Evolutionary conservation across 2,888 invertebrate genomes (phyloP).

Genomic region (Caenorhabditis sinica): DNA sequence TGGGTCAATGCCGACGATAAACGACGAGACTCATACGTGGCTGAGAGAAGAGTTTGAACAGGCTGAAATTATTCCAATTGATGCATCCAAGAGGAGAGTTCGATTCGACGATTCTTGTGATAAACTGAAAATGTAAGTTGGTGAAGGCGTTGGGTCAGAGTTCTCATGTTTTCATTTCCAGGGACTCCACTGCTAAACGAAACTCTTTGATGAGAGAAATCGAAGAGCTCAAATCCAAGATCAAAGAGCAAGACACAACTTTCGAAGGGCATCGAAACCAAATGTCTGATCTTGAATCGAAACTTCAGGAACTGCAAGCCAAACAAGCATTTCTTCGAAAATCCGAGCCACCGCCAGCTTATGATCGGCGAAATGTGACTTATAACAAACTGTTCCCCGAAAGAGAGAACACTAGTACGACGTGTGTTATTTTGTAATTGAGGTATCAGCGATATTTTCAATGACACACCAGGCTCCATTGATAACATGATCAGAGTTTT

Average conservation of each 20-base stretch:
- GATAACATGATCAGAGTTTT: too few species aligned
- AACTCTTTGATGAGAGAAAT: slow-evolving; percentile 74
- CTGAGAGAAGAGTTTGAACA: slow-evolving; percentile 70
- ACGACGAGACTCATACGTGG: slow-evolving; percentile 73
- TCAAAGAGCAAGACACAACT: slow-evolving; percentile 77
- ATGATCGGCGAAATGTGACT: slow-evolving; percentile 60
- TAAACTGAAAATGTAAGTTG: slow-evolving; percentile 56
- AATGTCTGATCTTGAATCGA: slow-evolving; percentile 73
- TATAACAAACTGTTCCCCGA: slow-evolving; percentile 71
- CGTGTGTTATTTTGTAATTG: slow-evolving; percentile 70
- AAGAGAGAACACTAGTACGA: slow-evolving; percentile 62
- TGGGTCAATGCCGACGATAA: slow-evolving; percentile 60
- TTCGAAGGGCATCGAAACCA: slow-evolving; percentile 79
- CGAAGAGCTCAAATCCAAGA: slow-evolving; percentile 73
- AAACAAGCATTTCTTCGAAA: slow-evolving; percentile 69
- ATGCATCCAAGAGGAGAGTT: slow-evolving; percentile 52
- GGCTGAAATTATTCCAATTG: slow-evolving; percentile 74
- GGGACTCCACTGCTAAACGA: slow-evolving; percentile 46
- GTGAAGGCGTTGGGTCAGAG: too few species aligned
- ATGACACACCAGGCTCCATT: too few species aligned
- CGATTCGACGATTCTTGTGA: slow-evolving; percentile 51
- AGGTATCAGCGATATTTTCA: too few species aligned
- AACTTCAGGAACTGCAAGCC: slow-evolving; percentile 72
- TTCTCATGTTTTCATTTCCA: background rate
- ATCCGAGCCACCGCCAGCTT: slow-evolving; percentile 70